Percentiles rank a stretch among this genome's conserved stretches.
phyloP scores from a whole-genome alignment of 2,113 vertebrate genomes.

The Xiphophorus couchianus region DNA sequence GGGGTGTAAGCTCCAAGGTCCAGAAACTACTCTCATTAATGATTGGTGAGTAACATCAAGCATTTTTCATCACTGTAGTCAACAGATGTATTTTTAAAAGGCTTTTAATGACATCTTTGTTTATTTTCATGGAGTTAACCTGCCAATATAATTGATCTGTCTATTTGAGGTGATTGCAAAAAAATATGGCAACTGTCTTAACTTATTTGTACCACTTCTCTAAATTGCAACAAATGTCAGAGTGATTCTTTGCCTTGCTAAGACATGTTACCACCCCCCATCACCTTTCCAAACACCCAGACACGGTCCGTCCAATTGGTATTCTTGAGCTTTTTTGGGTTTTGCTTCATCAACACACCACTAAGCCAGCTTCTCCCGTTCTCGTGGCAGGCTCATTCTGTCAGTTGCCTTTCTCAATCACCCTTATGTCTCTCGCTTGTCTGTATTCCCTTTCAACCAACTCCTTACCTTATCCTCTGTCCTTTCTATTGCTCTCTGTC shows the following conservation, averaged over 20 bases:
- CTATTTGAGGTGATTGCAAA: constrained; percentile 35
- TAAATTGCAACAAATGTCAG: constrained; percentile 78
- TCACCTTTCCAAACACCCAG: constrained; percentile 11
- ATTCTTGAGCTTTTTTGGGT: constrained; percentile 50
- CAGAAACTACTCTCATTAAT: constrained; percentile 96
- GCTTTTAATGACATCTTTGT: not conserved
- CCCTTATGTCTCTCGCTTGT: constrained; percentile 39
- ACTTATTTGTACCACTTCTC: constrained; percentile 21
- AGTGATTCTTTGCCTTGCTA: constrained; percentile 78
- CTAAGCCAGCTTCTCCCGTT: constrained; percentile 32
- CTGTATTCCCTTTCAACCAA: constrained; percentile 48
- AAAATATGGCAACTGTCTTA: constrained; percentile 36
- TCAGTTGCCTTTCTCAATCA: constrained; percentile 34
- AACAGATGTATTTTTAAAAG: constrained; percentile 3
- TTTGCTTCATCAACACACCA: constrained; percentile 54
- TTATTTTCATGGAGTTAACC: constrained; percentile 9
- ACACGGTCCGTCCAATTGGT: constrained; percentile 10
- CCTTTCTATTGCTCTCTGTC: constrained; percentile 49
- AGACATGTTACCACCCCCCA: constrained; percentile 78
- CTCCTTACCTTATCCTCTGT: constrained; percentile 54
- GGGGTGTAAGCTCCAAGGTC: constrained; percentile 97
- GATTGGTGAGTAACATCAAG: constrained; percentile 84
- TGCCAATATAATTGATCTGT: constrained; percentile 29
- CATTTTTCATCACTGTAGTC: constrained; percentile 1
- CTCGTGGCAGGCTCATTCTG: constrained; percentile 16